Evolutionary conservation across 2,113 vertebrate genomes (phyloP), one percentile per base, ranked within the genome.

Genomic region (Mugil cephalus): DNA sequence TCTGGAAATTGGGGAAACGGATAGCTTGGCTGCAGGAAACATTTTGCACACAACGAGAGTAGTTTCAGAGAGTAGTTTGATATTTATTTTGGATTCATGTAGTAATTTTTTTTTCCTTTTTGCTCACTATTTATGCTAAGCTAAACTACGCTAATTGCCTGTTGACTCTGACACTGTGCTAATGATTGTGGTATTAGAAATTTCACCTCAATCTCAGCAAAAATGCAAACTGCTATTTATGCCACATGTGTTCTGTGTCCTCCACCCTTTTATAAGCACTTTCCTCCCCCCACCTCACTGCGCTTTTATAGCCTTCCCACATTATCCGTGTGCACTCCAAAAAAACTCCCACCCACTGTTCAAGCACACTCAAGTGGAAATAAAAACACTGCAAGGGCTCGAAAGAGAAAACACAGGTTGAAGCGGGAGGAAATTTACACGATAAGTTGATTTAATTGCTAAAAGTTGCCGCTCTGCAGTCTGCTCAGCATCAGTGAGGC

Each of bases 271-370:
- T 46, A 36, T 40, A 54, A 46, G 73, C 58, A 62, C 39, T 39
- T 73, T 52, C 52, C 66, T 67, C 77, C 74, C 5, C 38, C 61
- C 70, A 67, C 69, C 80, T 42, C 45, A 62, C 46, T 21, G 18
- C 21, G 69, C 69, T 56, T 85, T 81, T 69, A 81, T 62, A 59
- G 55, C 70, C 40, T 69, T 9, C 48, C 21, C 52, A 54, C 55
- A 43, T 47, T 65, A 70, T 77, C 73, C 74, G 46, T 11, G 4
- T 75, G 66, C 54, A 18, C 34, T 50, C 47, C 69, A 14, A 30
- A 58, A 30, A 21, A 72, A 19, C 40, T 18, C 47, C 66, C 72
- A 64, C 73, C 73, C 69, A 55, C 74, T 61, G 77, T 69, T 78
- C 42, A 82, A 63, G 60, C 38, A 77, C 1, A 1, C 21, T 70